phyloP scores from a whole-genome alignment of 2,797 vertebrate species.

The Anabacerthia variegaticeps region DNA sequence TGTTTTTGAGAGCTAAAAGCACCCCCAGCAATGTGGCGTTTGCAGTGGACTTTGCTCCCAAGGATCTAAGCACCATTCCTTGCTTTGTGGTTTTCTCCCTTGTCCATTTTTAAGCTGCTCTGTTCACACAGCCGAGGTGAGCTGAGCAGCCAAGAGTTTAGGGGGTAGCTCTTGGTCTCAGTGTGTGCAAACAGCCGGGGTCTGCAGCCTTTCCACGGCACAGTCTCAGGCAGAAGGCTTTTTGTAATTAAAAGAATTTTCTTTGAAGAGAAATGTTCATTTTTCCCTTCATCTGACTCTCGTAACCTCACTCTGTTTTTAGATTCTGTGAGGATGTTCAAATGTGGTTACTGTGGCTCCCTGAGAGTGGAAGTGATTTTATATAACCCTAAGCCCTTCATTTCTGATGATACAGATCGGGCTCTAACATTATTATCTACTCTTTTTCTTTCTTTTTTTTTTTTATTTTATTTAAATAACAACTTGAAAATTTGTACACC shows the following conservation, averaged over 20 bases:
- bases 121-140: background rate
- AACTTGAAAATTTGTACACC: conserved; percentile 60
- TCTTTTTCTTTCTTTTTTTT: background rate
- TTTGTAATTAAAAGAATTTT: conserved; percentile 61
- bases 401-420: conserved; percentile 46
- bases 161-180: background rate
- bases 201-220: conserved; percentile 20
- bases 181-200: background rate
- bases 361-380: conserved; percentile 44
- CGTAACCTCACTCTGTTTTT: conserved; percentile 37
- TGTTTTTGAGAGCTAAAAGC: conserved; percentile 61
- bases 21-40: conserved; percentile 43
- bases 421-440: conserved; percentile 49
- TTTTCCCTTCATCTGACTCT: conserved; percentile 40
- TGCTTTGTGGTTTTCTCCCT: conserved; percentile 25
- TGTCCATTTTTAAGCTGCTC: background rate
- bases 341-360: background rate
- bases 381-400: conserved; percentile 50
- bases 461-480: background rate
- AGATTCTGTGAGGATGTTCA: conserved; percentile 43
- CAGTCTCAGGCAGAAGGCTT: conserved; percentile 27
- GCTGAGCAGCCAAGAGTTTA: background rate
- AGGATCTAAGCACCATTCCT: conserved; percentile 34
- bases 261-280: conserved; percentile 48
- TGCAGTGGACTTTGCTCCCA: conserved; percentile 48